Evolutionary conservation across 1,140 invertebrate species (phyloP).

Genomic region (Papilio helenus): DNA sequence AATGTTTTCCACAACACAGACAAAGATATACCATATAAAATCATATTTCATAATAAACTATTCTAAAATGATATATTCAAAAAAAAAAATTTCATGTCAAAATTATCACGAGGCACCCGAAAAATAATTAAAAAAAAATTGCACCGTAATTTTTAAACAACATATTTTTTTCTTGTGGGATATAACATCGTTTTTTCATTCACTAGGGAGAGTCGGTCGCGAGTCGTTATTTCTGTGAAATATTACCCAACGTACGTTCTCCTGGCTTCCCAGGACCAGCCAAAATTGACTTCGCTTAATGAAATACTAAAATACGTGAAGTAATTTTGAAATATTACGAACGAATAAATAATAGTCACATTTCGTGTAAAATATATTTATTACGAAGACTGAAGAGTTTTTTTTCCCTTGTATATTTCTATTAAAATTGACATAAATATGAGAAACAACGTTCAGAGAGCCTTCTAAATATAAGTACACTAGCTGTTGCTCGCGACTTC

Average conservation of each 20-base stretch:
- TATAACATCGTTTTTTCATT: conserved; percentile 67
- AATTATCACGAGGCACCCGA: neutral
- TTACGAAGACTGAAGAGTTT: neutral
- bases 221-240: conserved; percentile 67
- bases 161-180: conserved; percentile 58
- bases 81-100: neutral
- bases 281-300: conserved; percentile 73
- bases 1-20: too few species aligned
- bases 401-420: neutral
- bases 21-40: neutral
- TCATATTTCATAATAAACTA: neutral
- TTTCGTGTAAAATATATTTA: conserved; percentile 1
- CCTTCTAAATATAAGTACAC: too few species aligned
- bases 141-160: conserved; percentile 40
- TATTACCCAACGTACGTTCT: conserved; percentile 64
- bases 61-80: neutral
- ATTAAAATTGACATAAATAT: neutral
- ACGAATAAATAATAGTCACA: conserved; percentile 3
- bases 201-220: conserved; percentile 52
- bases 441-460: too few species aligned
- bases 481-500: too few species aligned
- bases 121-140: conserved; percentile 9
- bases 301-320: conserved; percentile 62
- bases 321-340: conserved; percentile 24
- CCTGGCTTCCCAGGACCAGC: conserved; percentile 45